A percentile compares a stretch with the other conserved stretches of the same genome.
phyloP scores from a whole-genome alignment of 2,888 invertebrate species.

The Drosophila suboccidentalis region DNA sequence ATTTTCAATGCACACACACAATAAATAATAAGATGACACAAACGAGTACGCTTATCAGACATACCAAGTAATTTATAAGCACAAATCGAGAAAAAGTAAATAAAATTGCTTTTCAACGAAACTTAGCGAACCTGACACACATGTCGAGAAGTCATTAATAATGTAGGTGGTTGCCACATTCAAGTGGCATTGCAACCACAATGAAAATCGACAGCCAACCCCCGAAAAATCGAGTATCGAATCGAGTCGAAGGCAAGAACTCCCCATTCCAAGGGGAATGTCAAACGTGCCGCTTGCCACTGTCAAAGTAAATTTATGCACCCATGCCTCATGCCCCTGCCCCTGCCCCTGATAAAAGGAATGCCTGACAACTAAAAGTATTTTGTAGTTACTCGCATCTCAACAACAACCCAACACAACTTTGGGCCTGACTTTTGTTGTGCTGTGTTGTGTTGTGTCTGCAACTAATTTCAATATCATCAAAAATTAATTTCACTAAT shows the following conservation, averaged over 20 bases:
- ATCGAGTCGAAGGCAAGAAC: constrained; percentile 15
- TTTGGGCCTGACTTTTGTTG: constrained; percentile 34
- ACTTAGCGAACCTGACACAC: constrained; percentile 79
- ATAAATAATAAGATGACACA: constrained; percentile 80
- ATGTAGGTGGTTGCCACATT: constrained; percentile 65
- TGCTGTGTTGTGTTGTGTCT: constrained; percentile 57
- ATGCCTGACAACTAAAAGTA: constrained; percentile 66
- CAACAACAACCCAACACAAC: constrained; percentile 12
- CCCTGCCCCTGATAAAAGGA: constrained; percentile 11
- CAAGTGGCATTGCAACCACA: constrained; percentile 54
- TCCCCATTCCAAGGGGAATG: constrained; percentile 50
- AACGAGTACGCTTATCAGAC: constrained; percentile 58
- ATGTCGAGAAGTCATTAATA: constrained; percentile 81
- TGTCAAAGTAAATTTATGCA: constrained; percentile 81
- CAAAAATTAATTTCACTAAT: constrained; percentile 85
- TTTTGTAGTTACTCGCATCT: constrained; percentile 64
- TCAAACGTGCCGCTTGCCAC: constrained; percentile 76
- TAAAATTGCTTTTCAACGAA: constrained; percentile 75
- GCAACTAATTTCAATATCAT: constrained; percentile 85
- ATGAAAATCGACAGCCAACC: constrained; percentile 56
- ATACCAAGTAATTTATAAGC: constrained; percentile 65
- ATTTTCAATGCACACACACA: constrained; percentile 64
- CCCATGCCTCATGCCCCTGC: constrained; percentile 27
- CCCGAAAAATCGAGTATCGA: constrained; percentile 11
- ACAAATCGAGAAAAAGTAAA: constrained; percentile 64